Conservation (phyloP, 2,797 vertebrate species). For the Typhlichthys eigenmanni region DNA sequence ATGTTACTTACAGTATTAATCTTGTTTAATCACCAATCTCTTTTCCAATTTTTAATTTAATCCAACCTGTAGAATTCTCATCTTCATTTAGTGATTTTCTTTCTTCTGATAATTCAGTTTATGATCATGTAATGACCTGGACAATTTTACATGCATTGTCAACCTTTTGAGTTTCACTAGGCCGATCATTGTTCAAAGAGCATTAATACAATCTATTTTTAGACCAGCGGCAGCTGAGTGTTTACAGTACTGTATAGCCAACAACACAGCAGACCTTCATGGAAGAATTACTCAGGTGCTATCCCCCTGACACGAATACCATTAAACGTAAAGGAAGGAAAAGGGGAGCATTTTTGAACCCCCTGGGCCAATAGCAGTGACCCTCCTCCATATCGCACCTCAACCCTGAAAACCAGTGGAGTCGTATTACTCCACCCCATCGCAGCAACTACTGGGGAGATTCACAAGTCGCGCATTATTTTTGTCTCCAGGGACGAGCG, state of each 20-base stretch:
- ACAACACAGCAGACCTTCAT: constrained; percentile 37
- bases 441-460: constrained; percentile 16
- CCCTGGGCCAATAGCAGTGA: constrained; percentile 25
- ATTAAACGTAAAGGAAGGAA: constrained; percentile 46
- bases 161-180: too few relatives aligned
- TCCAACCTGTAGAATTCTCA: too few relatives aligned
- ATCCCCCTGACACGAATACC: constrained; percentile 38
- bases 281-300: constrained; percentile 18
- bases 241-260: constrained; percentile 13
- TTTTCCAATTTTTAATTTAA: too few relatives aligned
- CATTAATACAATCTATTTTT: too few relatives aligned
- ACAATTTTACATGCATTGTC: too few relatives aligned
- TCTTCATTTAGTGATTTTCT: too few relatives aligned
- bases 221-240: not conserved
- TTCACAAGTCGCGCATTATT: constrained; percentile 26
- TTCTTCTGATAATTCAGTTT: too few relatives aligned
- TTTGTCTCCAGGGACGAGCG: constrained; percentile 34
- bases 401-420: constrained; percentile 47
- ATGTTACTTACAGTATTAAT: too few relatives aligned
- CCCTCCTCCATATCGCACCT: constrained; percentile 25
- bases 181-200: too few relatives aligned
- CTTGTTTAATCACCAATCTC: too few relatives aligned
- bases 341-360: constrained; percentile 12
- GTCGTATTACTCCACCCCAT: constrained; percentile 26
- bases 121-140: too few relatives aligned